Evolutionary conservation across 1,140 invertebrate species (phyloP).

Genomic region (Drosophila elegans): DNA sequence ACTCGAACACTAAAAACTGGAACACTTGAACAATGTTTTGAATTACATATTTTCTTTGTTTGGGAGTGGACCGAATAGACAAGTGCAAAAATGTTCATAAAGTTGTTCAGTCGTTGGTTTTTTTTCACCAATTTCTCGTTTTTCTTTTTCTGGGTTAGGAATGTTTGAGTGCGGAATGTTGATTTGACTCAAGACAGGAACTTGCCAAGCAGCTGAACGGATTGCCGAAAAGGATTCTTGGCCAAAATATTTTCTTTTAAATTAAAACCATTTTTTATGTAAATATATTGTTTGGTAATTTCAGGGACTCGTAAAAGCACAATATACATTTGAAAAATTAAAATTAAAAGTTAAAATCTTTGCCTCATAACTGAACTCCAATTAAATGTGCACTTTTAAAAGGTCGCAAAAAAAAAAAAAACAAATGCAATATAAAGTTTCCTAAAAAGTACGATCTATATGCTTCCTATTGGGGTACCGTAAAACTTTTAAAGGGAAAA

Average conservation of each 20-base stretch:
- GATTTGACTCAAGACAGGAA: conserved; percentile 28
- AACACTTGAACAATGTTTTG: conserved; percentile 77
- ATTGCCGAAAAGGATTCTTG: conserved; percentile 16
- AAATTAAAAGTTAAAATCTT: too few relatives aligned
- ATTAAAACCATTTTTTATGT: not conserved
- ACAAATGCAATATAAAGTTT: too few relatives aligned
- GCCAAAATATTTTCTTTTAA: conserved; percentile 6
- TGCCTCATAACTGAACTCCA: too few relatives aligned
- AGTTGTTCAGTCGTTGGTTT: conserved; percentile 34
- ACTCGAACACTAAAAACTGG: conserved; percentile 48
- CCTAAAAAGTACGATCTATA: too few relatives aligned
- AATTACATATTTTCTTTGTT: conserved; percentile 74
- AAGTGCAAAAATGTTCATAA: conserved; percentile 73
- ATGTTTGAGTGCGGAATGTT: conserved; percentile 32
- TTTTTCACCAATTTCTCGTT: conserved; percentile 4
- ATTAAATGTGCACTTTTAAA: too few relatives aligned
- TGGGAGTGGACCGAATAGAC: conserved; percentile 51
- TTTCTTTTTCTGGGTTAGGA: conserved; percentile 22
- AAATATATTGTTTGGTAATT: too few relatives aligned
- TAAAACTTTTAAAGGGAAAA: too few relatives aligned
- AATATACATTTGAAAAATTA: too few relatives aligned
- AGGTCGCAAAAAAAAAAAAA: too few relatives aligned
- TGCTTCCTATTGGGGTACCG: too few relatives aligned
- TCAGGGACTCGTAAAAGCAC: too few relatives aligned
- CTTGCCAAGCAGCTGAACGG: conserved; percentile 6